phyloP scores from a whole-genome alignment of 2,888 invertebrate genomes.

The Sphaerophoria taeniata region DNA sequence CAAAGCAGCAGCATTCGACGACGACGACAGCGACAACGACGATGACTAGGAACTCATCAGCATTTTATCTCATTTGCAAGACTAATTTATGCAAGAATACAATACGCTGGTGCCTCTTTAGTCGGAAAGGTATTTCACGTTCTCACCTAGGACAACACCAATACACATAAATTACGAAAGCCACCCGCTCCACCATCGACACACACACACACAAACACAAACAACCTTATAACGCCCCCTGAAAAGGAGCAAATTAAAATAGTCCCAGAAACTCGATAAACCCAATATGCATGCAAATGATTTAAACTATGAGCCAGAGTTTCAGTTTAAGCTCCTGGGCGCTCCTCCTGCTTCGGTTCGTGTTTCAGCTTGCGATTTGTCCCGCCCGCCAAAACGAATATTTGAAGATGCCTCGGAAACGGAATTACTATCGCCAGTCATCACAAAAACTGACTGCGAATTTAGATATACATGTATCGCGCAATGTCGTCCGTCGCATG shows the following conservation, averaged over 20 bases:
- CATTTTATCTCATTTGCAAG: constrained; percentile 73
- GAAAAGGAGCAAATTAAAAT: constrained; percentile 65
- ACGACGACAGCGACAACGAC: no score
- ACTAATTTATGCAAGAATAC: constrained; percentile 72
- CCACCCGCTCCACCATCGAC: no score
- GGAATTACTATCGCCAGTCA: constrained; percentile 53
- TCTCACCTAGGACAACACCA: constrained; percentile 3
- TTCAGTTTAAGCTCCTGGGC: constrained; percentile 32
- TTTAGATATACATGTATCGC: constrained; percentile 37
- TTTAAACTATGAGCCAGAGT: constrained; percentile 63
- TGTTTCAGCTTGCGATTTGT: no score
- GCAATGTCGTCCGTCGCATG: no score
- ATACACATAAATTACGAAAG: no score
- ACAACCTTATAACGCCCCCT: constrained; percentile 1
- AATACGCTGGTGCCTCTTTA: constrained; percentile 21
- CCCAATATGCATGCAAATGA: constrained; percentile 74
- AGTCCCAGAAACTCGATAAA: constrained; percentile 66
- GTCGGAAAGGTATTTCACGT: not conserved
- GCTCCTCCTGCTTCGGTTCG: no score
- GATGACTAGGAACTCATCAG: no score
- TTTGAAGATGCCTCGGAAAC: no score
- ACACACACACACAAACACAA: not conserved
- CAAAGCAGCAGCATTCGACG: constrained; percentile 46
- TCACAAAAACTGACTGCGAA: constrained; percentile 14
- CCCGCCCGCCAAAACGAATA: not conserved